Evolutionary conservation across 2,888 invertebrate genomes (phyloP).

Genomic region (Scaptomyza tumidula): DNA sequence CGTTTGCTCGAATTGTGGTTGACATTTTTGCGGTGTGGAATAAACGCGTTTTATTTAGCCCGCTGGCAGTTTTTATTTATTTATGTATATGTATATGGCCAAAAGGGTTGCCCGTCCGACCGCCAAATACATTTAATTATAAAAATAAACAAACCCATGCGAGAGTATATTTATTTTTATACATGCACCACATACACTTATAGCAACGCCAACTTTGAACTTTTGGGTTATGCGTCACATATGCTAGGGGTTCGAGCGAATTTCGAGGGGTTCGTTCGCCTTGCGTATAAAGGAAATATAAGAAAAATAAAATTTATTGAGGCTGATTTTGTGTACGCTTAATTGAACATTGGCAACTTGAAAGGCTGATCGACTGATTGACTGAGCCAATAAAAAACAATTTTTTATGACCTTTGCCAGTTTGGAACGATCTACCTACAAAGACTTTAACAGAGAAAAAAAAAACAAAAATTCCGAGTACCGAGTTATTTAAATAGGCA

Average conservation of each 20-base stretch:
- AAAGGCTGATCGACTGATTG: conserved; percentile 70
- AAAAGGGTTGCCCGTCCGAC: conserved; percentile 59
- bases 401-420: conserved; percentile 60
- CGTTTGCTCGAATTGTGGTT: conserved; percentile 62
- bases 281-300: conserved; percentile 5
- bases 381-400: conserved; percentile 53
- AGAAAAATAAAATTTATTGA: conserved; percentile 69
- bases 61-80: conserved; percentile 37
- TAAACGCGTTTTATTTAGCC: conserved; percentile 63
- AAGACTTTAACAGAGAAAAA: conserved; percentile 7
- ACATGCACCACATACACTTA: conserved; percentile 18
- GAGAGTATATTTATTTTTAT: conserved; percentile 19
- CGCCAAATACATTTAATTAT: conserved; percentile 72
- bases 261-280: conserved; percentile 46
- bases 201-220: conserved; percentile 64
- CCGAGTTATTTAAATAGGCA: conserved; percentile 68
- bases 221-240: conserved; percentile 58
- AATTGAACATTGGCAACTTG: conserved; percentile 77
- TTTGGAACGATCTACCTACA: neutral
- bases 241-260: conserved; percentile 42
- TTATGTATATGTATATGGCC: conserved; percentile 41
- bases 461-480: conserved; percentile 26
- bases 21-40: conserved; percentile 72
- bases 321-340: conserved; percentile 68
- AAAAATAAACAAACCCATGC: conserved; percentile 61